These are phyloP conservation scores for Hemicentrotus pulcherrimus DNA, from an alignment of 35 echinoderm and acorn worm species.

Conservation along the genomic window DNA sequence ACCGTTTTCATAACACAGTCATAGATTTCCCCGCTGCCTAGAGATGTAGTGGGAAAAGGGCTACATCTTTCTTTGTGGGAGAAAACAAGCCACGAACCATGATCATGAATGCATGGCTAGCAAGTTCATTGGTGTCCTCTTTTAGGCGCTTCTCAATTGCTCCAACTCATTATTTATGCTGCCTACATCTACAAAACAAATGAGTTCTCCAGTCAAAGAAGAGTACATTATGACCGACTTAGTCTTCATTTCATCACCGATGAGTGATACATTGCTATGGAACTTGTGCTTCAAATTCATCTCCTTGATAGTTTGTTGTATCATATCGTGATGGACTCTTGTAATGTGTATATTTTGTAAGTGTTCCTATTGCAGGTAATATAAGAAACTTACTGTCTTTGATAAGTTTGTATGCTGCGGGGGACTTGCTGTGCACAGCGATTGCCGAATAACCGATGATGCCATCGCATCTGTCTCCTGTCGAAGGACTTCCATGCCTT, in stretches of 20 bases:
- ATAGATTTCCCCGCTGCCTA: background rate
- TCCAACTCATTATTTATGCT: slow-evolving; percentile 12
- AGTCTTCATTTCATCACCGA: slow-evolving; percentile 49
- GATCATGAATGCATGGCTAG: background rate
- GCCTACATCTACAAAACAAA: slow-evolving; percentile 44
- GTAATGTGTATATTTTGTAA: background rate
- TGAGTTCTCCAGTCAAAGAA: background rate
- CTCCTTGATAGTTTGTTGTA: background rate
- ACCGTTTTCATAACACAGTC: background rate
- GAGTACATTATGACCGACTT: slow-evolving; percentile 26
- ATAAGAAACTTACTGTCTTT: too few relatives aligned
- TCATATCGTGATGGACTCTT: background rate
- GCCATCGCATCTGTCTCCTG: slow-evolving; percentile 55
- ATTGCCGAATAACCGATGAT: background rate
- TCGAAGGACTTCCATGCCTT: background rate
- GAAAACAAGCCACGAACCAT: slow-evolving; percentile 34
- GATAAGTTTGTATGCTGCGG: too few relatives aligned
- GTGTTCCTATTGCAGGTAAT: too few relatives aligned
- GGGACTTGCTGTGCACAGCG: too few relatives aligned
- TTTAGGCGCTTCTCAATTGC: slow-evolving; percentile 30
- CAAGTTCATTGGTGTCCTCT: background rate
- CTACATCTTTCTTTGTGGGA: background rate
- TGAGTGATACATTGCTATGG: background rate
- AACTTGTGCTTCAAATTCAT: background rate
- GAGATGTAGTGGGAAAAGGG: background rate